Evolutionary conservation across 2,888 invertebrate genomes (phyloP).

Genomic region (Ophion slaviceki): DNA sequence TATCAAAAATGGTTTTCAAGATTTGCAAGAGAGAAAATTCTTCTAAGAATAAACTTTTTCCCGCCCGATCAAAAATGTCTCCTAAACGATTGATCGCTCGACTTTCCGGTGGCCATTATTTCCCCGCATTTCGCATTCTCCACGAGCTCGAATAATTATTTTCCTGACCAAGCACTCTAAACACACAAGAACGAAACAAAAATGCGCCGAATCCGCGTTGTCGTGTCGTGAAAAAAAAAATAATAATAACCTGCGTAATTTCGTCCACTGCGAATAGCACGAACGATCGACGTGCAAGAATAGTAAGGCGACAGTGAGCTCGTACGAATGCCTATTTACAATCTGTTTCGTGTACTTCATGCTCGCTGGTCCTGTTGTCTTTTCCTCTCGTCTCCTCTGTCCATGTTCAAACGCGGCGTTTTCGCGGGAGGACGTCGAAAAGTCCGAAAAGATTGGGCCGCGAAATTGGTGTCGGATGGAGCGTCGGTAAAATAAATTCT

Average conservation of each 20-base stretch:
- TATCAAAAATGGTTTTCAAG: neutral
- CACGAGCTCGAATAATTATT: neutral
- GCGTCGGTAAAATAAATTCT: constrained; percentile 27
- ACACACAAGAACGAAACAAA: neutral
- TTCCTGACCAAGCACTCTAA: neutral
- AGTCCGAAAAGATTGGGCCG: neutral
- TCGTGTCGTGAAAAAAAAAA: neutral
- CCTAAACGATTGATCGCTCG: neutral
- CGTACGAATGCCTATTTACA: constrained; percentile 55
- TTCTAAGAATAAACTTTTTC: neutral
- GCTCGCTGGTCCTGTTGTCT: neutral
- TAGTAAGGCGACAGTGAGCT: neutral
- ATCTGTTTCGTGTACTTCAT: constrained; percentile 10
- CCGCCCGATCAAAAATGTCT: neutral
- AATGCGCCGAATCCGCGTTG: too few species aligned
- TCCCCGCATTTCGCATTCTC: neutral
- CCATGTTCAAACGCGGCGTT: neutral
- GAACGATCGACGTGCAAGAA: neutral
- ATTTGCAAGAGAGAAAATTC: neutral
- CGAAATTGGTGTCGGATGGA: neutral
- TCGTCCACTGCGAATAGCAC: neutral
- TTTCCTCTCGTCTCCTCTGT: neutral
- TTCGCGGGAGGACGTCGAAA: neutral
- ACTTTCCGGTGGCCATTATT: neutral
- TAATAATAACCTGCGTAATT: neutral